phyloP scores from a whole-genome alignment of 2,888 invertebrate species.

The Platynereis dumerilii region DNA sequence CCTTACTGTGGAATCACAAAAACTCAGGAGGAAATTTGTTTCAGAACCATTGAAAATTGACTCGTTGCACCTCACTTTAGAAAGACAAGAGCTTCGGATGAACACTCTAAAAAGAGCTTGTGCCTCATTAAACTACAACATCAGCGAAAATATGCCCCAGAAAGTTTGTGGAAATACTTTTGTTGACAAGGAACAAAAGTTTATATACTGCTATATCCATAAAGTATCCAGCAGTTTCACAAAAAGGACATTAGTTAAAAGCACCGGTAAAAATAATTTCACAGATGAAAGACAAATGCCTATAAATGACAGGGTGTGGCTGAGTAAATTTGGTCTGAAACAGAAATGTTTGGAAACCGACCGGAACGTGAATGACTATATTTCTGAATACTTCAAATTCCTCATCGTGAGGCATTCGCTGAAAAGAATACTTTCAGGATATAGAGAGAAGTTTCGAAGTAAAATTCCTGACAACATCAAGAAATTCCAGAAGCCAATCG shows the following conservation, averaged over 20 bases:
- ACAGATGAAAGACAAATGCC: not conserved
- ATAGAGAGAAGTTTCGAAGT: not conserved
- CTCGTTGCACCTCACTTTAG: too few species aligned
- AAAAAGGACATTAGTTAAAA: not conserved
- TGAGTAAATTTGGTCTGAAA: not conserved
- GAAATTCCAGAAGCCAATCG: not conserved
- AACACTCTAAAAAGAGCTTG: too few species aligned
- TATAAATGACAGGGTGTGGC: not conserved
- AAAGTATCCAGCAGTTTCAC: not conserved
- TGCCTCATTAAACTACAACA: too few species aligned
- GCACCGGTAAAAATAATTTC: not conserved
- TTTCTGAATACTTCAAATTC: not conserved
- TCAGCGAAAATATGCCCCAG: too few species aligned
- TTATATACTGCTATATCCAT: not conserved
- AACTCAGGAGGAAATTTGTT: too few species aligned
- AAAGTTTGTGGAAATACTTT: too few species aligned
- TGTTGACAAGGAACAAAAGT: not conserved
- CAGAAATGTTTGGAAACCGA: not conserved
- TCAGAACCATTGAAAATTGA: too few species aligned
- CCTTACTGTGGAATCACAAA: too few species aligned
- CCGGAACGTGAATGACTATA: not conserved
- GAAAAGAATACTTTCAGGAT: not conserved
- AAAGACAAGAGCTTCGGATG: too few species aligned
- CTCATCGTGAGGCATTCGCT: not conserved
- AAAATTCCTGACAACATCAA: not conserved